Conservation (phyloP, 92 coral and sea anemone genomes). For the Phenganax marumi region DNA sequence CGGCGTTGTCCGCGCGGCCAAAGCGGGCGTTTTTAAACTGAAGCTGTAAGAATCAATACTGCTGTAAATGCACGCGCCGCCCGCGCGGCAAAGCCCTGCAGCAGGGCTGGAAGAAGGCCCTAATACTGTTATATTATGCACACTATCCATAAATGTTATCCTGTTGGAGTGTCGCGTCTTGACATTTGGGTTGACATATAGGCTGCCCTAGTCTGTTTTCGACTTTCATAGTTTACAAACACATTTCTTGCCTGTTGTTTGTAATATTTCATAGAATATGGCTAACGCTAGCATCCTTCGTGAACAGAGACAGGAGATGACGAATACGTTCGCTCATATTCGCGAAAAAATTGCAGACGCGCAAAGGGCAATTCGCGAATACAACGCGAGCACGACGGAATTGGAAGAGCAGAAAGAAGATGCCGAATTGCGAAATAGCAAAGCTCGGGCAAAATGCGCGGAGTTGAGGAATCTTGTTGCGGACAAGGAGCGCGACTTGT, state of each 20-base stretch:
- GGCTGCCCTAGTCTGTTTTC: conserved; percentile 1
- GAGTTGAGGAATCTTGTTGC: conserved; percentile 47
- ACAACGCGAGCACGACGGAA: conserved; percentile 1
- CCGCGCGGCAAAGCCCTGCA: too few species aligned
- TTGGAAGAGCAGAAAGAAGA: conserved; percentile 30
- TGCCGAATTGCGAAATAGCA: background rate
- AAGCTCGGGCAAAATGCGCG: conserved; percentile 1
- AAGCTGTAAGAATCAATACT: too few species aligned
- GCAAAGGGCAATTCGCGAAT: conserved; percentile 28
- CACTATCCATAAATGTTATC: background rate
- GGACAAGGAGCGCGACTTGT: conserved; percentile 49
- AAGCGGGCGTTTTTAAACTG: too few species aligned
- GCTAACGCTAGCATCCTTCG: conserved; percentile 9
- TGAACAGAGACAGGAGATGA: conserved; percentile 22
- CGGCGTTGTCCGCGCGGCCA: background rate
- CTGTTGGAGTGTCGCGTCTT: background rate
- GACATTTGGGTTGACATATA: conserved; percentile 4
- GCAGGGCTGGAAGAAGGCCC: too few species aligned
- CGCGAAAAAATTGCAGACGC: conserved; percentile 30
- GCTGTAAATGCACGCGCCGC: too few species aligned
- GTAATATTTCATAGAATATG: background rate
- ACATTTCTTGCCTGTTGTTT: background rate
- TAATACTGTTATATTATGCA: too few species aligned
- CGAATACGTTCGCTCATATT: conserved; percentile 16
- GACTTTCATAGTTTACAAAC: background rate